These are phyloP conservation scores for Amphibalanus amphitrite DNA, from an alignment of 1,140 invertebrate genomes.

Conservation along the genomic window DNA sequence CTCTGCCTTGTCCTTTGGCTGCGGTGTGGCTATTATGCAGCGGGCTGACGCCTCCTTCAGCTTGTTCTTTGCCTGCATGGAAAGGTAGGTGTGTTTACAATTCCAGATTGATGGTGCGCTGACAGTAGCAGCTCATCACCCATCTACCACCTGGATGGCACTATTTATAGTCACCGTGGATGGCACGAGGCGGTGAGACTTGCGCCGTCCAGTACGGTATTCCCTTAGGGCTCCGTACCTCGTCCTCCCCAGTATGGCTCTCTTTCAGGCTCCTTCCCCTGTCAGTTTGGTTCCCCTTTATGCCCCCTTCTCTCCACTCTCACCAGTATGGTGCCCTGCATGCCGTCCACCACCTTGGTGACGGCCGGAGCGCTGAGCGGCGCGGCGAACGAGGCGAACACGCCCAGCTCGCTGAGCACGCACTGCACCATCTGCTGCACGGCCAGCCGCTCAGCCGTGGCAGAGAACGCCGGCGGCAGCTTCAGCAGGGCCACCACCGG, in stretches of 20 bases:
- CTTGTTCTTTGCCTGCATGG: not conserved
- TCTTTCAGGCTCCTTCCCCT: no score
- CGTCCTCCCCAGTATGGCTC: no score
- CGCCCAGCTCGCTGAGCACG: not conserved
- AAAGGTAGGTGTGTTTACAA: no score
- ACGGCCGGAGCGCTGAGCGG: not conserved
- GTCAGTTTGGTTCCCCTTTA: no score
- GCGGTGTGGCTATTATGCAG: not conserved
- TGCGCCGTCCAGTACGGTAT: no score
- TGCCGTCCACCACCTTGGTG: not conserved
- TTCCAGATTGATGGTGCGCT: no score
- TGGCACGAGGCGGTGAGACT: no score
- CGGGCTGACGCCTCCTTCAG: not conserved
- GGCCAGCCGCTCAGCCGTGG: not conserved
- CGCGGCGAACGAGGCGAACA: not conserved
- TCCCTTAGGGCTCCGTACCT: no score
- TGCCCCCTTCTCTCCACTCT: no score
- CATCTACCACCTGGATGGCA: no score
- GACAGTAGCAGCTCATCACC: no score
- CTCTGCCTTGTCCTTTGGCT: not conserved
- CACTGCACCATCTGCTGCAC: not conserved
- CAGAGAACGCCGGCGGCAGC: not conserved
- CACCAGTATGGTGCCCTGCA: not conserved
- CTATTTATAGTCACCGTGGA: no score
- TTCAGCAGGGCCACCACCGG: not conserved